Conservation (phyloP, 2,888 invertebrate genomes). For the Cryptus viduatorius region DNA sequence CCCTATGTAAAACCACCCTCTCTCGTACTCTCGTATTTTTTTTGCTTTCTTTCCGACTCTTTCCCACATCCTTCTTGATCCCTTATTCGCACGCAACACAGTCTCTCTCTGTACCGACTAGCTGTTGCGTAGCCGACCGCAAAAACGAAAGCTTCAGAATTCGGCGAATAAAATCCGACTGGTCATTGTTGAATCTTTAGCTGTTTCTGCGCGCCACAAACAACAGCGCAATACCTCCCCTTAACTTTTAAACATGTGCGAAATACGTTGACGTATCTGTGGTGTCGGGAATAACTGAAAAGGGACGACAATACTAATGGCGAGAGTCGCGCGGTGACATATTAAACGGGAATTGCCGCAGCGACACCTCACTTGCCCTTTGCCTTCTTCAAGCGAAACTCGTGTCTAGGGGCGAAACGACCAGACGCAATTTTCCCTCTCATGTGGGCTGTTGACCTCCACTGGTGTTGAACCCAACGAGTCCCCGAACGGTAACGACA, state of each 20-base stretch:
- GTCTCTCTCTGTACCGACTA: conserved; percentile 13
- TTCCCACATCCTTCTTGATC: conserved; percentile 36
- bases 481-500: conserved; percentile 52
- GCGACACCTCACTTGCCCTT: conserved; percentile 60
- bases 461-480: conserved; percentile 71
- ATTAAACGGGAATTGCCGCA: conserved; percentile 77
- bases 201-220: neutral
- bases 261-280: conserved; percentile 23
- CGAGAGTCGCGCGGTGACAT: conserved; percentile 71
- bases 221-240: neutral
- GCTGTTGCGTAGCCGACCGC: conserved; percentile 49
- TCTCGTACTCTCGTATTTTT: neutral
- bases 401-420: conserved; percentile 31
- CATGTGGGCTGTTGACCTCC: conserved; percentile 80
- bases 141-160: conserved; percentile 45
- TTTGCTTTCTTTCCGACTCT: conserved; percentile 18
- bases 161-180: conserved; percentile 24
- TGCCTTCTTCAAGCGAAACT: neutral
- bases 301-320: conserved; percentile 71
- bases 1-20: conserved; percentile 42
- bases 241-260: neutral
- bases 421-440: conserved; percentile 66
- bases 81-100: conserved; percentile 47
- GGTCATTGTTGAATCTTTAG: neutral
- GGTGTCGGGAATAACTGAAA: conserved; percentile 1